Conservation (phyloP, 1,140 invertebrate species). For the Drepana arcuata region DNA sequence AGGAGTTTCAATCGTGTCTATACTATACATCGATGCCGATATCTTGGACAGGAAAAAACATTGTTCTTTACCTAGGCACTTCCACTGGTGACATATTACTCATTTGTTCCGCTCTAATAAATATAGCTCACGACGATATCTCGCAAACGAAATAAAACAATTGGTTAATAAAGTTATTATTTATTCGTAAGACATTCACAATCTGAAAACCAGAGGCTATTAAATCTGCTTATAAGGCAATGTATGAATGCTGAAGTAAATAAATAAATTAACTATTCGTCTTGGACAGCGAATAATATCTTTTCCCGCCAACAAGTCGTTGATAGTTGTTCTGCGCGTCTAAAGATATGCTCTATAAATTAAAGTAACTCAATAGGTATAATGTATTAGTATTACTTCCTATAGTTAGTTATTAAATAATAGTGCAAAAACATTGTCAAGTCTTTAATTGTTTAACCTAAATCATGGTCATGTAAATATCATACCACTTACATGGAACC, state of each 20-base stretch:
- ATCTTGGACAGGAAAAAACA: no score
- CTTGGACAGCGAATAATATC: slow-evolving; percentile 39
- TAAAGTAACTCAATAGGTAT: no score
- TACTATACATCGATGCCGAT: no score
- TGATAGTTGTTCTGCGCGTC: slow-evolving; percentile 20
- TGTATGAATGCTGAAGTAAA: slow-evolving; percentile 55
- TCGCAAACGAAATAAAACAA: no score
- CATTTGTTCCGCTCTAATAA: no score
- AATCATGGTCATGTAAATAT: slow-evolving; percentile 32
- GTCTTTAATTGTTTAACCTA: slow-evolving; percentile 39
- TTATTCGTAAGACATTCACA: slow-evolving; percentile 66
- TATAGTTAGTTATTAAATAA: slow-evolving; percentile 38
- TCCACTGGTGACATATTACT: no score
- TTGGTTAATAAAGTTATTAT: slow-evolving; percentile 50
- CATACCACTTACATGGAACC: slow-evolving; percentile 21
- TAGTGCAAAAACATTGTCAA: slow-evolving; percentile 38
- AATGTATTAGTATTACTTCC: slow-evolving; percentile 27
- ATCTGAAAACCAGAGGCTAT: slow-evolving; percentile 55
- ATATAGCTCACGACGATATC: no score
- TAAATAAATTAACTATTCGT: slow-evolving; percentile 56
- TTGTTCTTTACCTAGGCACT: no score
- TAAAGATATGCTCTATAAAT: slow-evolving; percentile 15
- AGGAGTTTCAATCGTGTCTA: no score
- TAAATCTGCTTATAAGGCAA: slow-evolving; percentile 61
- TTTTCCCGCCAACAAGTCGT: slow-evolving; percentile 48